Evolutionary conservation across 64 coral and sea anemone genomes (phyloP).

Genomic region (Actinia equina): DNA sequence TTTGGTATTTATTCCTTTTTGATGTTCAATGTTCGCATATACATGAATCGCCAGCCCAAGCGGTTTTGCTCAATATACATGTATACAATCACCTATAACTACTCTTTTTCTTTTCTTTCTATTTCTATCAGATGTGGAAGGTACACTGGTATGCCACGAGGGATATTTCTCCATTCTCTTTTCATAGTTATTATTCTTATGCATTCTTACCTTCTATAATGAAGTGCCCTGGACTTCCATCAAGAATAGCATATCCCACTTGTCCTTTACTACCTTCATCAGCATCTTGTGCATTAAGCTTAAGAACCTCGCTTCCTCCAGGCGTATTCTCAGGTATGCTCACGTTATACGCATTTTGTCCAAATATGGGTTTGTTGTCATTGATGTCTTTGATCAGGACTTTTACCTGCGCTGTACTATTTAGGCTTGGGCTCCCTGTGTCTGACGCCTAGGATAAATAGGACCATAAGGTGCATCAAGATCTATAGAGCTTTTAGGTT

Average conservation of each 20-base stretch:
- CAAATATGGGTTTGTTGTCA: conserved; percentile 72
- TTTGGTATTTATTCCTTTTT: too few species aligned
- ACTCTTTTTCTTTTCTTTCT: too few species aligned
- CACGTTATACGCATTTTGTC: conserved; percentile 34
- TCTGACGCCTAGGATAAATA: conserved; percentile 19
- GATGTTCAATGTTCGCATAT: too few species aligned
- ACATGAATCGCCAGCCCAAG: too few species aligned
- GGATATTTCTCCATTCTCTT: too few species aligned
- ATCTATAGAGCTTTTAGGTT: too few species aligned
- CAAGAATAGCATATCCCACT: conserved; percentile 57
- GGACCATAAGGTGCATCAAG: neutral
- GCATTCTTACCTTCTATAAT: neutral
- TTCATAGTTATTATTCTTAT: too few species aligned
- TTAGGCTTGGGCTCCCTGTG: conserved; percentile 33
- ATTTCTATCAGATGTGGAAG: too few species aligned
- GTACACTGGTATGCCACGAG: too few species aligned
- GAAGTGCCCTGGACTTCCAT: conserved; percentile 28
- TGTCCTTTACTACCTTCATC: conserved; percentile 56
- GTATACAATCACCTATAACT: too few species aligned
- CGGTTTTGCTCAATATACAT: too few species aligned
- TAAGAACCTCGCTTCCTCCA: conserved; percentile 18
- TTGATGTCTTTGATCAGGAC: conserved; percentile 72
- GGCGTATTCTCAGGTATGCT: conserved; percentile 49
- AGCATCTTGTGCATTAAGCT: conserved; percentile 39
- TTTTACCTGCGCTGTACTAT: conserved; percentile 41